Base-by-base conservation (phyloP, 2,888 invertebrate genomes). In the Pristionchus entomophagus region DNA sequence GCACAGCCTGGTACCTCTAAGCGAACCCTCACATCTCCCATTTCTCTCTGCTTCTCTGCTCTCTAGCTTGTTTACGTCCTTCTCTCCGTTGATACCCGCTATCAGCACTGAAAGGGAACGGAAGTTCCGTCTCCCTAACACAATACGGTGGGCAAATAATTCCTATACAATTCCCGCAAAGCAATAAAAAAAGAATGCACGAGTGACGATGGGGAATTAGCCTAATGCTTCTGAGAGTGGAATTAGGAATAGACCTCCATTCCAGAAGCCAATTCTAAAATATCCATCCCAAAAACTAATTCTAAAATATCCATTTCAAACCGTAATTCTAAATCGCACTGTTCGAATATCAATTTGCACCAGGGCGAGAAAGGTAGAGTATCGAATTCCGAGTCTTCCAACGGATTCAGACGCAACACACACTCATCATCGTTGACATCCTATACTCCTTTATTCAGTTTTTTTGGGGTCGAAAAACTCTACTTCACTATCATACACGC, bases 361-460 rank as follows among this genome's bases (percentile, higher is more conserved):
- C n/a, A n/a, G n/a, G n/a, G n/a, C n/a, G n/a, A n/a, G n/a, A n/a
- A n/a, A n/a, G n/a, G n/a, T n/a, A n/a, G n/a, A 26, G 29, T 49
- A 80, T 80, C 8, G 6, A 26, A 29, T 29, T 17, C 80, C 73
- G 73, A 41, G 5, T n/a, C 26, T 14, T n/a, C 14, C 12, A 2
- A 73, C 73, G 73, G 73, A n/a, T 19, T 41, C 73, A 41, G 0
- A 26, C 73, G 12, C 73, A 73, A n/a, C 29, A 51, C 45, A 77
- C 45, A 45, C 1, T 2, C 26, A 41, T 4, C 22, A n/a, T 0
- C 26, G 12, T 49, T 51, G 49, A 80, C 78, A 80, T 80, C 78
- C 78, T 80, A 80, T 51, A 80, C 51, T 51, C 51, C 78, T 80
- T 80, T 80, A 80, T 80, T 80, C 51, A 29, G 78, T 51, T 80